phyloP scores from a whole-genome alignment of 1,140 invertebrate genomes.

The Philopotamus ludificatus region DNA sequence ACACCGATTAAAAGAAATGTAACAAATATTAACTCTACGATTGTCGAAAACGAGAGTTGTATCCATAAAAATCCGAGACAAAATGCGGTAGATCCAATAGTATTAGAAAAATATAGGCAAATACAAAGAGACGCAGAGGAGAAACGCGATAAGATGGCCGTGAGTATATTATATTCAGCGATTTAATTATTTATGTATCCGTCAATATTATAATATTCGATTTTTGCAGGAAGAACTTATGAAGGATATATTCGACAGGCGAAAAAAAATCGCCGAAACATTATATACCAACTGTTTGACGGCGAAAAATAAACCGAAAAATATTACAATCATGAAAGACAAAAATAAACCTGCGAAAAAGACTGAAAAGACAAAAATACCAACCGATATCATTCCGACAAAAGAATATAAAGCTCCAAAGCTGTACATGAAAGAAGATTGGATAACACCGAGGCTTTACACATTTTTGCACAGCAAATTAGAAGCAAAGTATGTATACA shows the following conservation, averaged over 20 bases:
- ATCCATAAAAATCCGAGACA: not conserved
- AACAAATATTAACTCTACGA: not conserved
- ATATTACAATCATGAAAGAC: too few relatives aligned
- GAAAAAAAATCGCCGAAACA: not conserved
- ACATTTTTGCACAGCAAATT: constrained; percentile 34
- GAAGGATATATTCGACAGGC: not conserved
- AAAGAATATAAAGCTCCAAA: constrained; percentile 23
- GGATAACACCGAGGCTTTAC: constrained; percentile 36
- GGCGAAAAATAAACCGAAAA: too few relatives aligned
- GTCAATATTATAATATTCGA: not conserved
- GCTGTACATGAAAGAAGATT: constrained; percentile 35
- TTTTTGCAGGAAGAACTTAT: constrained; percentile 2
- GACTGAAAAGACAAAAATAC: constrained; percentile 1
- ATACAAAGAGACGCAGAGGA: constrained; percentile 15
- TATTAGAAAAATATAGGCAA: constrained; percentile 9
- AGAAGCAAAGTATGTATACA: constrained; percentile 29
- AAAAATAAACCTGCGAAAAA: constrained; percentile 1
- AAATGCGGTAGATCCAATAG: constrained; percentile 9
- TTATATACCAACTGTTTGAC: too few relatives aligned
- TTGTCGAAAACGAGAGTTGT: not conserved
- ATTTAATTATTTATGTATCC: not conserved
- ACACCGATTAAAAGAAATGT: not conserved
- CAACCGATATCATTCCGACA: not conserved
- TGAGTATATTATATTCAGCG: constrained; percentile 15
- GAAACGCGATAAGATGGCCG: constrained; percentile 5